These are phyloP conservation scores for Pteronotus mesoamericanus DNA, from an alignment of 2,797 vertebrate genomes.

Conservation along the genomic window DNA sequence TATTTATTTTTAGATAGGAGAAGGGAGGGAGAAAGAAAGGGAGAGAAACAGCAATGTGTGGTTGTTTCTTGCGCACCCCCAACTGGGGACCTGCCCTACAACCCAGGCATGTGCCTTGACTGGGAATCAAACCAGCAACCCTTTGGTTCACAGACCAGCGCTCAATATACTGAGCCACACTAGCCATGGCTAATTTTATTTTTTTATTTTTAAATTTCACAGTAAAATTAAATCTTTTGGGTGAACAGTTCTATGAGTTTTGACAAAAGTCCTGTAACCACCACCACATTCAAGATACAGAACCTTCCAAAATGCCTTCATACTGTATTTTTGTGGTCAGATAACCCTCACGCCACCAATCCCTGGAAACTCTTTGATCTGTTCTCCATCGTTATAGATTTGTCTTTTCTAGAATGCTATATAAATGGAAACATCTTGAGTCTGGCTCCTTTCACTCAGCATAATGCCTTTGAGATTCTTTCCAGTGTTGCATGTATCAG, in stretches of 20 bases:
- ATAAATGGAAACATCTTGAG: not conserved
- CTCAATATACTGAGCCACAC: too few species aligned
- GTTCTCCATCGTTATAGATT: not conserved
- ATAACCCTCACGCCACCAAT: not conserved
- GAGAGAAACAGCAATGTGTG: too few species aligned
- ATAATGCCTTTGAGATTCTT: not conserved
- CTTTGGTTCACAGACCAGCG: too few species aligned
- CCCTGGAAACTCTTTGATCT: not conserved
- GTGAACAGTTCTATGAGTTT: not conserved
- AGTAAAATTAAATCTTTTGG: not conserved
- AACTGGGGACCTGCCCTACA: too few species aligned
- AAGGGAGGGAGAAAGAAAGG: too few species aligned
- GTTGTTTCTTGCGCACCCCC: too few species aligned
- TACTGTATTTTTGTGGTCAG: not conserved
- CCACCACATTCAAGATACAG: not conserved
- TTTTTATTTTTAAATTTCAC: not conserved
- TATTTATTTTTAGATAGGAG: not conserved
- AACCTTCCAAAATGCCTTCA: not conserved
- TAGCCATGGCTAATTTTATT: too few species aligned
- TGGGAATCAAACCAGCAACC: too few species aligned
- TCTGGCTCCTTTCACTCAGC: not conserved
- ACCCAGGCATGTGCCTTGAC: too few species aligned
- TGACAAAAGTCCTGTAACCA: not conserved
- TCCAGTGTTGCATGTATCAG: not conserved
- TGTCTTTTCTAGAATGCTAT: not conserved